These are phyloP conservation scores for Apis florea DNA, from an alignment of 1,140 invertebrate species.

Conservation along the genomic window DNA sequence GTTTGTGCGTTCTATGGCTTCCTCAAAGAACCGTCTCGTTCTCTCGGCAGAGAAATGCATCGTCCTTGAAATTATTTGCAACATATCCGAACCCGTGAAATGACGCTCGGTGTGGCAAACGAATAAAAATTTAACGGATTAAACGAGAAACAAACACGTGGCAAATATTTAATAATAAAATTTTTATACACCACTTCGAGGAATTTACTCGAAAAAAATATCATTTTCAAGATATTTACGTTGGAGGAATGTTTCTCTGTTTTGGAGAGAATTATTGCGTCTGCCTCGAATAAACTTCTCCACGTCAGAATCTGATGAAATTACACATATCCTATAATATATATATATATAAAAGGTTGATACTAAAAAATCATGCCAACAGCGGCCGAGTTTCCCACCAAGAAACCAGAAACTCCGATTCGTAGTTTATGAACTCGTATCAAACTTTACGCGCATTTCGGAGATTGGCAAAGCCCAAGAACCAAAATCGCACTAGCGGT, in stretches of 20 bases:
- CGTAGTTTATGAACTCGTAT: not conserved
- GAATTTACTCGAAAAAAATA: too few species aligned
- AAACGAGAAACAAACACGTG: not conserved
- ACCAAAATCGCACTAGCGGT: not conserved
- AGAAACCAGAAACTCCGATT: not conserved
- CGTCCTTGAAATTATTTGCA: conserved; percentile 51
- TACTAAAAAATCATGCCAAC: not conserved
- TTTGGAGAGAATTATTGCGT: too few species aligned
- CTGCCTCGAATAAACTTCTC: too few species aligned
- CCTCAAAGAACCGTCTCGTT: conserved; percentile 47
- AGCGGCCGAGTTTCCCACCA: not conserved
- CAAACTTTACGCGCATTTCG: not conserved
- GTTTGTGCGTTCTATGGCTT: conserved; percentile 62
- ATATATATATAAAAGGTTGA: not conserved
- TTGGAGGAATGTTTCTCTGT: too few species aligned
- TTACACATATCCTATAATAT: too few species aligned
- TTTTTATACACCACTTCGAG: not conserved
- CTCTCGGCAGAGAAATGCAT: conserved; percentile 1
- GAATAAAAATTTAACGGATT: conserved; percentile 40
- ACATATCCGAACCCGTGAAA: conserved; percentile 29
- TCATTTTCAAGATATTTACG: too few species aligned
- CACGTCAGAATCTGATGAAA: too few species aligned
- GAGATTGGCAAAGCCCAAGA: not conserved
- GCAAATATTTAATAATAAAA: not conserved
- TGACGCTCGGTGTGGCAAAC: not conserved